A percentile compares a stretch with the other conserved stretches of the same genome.
Evolutionary conservation across 2,113 vertebrate genomes (phyloP).

Genomic region (Oxyura jamaicensis): DNA sequence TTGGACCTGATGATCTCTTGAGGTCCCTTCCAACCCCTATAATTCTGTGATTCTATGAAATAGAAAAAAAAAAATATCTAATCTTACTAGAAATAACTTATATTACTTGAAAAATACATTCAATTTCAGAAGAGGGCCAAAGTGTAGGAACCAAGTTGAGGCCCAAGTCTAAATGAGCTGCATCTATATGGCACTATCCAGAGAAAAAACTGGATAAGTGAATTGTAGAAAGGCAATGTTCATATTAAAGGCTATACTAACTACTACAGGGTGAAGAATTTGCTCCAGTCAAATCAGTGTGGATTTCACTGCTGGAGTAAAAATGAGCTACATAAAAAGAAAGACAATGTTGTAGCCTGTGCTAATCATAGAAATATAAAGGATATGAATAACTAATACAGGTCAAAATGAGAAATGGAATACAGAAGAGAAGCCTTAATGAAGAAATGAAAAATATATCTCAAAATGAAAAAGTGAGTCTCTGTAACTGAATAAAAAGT

Average conservation of each 20-base stretch:
- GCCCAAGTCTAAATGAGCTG: background rate
- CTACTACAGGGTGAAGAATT: conserved; percentile 3
- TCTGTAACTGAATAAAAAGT: background rate
- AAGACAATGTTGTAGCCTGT: conserved; percentile 44
- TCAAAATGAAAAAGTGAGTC: background rate
- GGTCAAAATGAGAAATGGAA: conserved; percentile 41
- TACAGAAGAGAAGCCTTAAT: background rate
- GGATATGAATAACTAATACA: conserved; percentile 60
- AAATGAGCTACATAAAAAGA: conserved; percentile 49
- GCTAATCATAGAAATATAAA: conserved; percentile 54
- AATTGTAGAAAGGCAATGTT: background rate
- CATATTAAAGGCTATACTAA: background rate
- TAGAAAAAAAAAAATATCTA: background rate
- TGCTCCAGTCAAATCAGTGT: background rate
- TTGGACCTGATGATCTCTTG: too few species aligned
- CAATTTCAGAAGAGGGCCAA: background rate
- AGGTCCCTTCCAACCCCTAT: too few species aligned
- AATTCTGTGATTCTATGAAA: too few species aligned
- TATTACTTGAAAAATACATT: background rate
- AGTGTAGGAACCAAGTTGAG: background rate
- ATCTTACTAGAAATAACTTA: background rate
- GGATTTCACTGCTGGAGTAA: conserved; percentile 1
- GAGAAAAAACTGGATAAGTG: background rate
- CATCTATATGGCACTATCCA: background rate
- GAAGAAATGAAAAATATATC: conserved; percentile 7